These are phyloP conservation scores for Urocyon cinereoargenteus DNA, from an alignment of 2,797 vertebrate species.

Conservation along the genomic window DNA sequence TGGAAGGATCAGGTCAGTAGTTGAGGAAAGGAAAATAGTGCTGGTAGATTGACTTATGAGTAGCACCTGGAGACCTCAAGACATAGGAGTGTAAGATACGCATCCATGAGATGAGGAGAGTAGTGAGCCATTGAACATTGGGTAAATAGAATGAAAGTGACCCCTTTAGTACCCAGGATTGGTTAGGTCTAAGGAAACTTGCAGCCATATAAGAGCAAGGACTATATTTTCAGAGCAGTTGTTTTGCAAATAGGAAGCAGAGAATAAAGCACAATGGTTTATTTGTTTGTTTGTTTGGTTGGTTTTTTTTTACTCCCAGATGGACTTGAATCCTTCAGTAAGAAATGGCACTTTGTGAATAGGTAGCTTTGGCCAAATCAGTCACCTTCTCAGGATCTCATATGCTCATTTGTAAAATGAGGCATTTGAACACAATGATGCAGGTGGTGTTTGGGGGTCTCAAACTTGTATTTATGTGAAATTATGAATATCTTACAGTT, in stretches of 20 bases:
- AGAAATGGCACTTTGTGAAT: neutral
- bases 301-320: neutral
- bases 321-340: neutral
- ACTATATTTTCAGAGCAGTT: neutral
- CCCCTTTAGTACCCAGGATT: neutral
- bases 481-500: neutral
- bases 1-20: neutral
- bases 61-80: neutral
- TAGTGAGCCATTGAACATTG: neutral
- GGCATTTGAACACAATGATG: neutral
- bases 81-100: neutral
- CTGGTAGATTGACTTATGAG: neutral
- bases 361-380: neutral
- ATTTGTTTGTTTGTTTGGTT: neutral
- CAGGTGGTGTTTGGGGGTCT: neutral
- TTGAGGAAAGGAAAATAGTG: neutral
- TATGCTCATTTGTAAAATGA: conserved; percentile 17
- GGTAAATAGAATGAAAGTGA: neutral
- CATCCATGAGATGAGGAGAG: neutral
- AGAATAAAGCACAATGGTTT: neutral
- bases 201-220: neutral
- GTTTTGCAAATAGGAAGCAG: neutral
- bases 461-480: conserved; percentile 12
- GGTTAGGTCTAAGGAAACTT: neutral
- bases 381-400: neutral